These are phyloP conservation scores for Galagoides demidoff DNA, from an alignment of 2,797 vertebrate species.

Conservation along the genomic window DNA sequence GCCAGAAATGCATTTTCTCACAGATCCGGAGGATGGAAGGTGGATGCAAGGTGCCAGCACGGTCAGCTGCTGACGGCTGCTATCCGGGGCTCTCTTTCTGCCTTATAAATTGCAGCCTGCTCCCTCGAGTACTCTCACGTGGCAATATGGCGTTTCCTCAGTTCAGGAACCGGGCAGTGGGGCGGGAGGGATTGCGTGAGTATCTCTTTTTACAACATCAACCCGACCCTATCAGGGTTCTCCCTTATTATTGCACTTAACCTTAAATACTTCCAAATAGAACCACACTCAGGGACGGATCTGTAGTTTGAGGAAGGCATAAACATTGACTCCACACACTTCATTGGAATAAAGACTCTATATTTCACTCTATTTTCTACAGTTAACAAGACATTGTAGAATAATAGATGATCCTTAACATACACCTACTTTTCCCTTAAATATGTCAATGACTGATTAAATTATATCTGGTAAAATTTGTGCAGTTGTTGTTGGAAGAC, in stretches of 20 bases:
- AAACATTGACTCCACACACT: background rate
- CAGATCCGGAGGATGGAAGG: background rate
- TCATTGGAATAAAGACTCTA: background rate
- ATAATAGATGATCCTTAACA: background rate
- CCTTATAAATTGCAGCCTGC: background rate
- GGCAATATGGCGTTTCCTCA: background rate
- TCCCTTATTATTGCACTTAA: background rate
- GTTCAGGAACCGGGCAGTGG: background rate
- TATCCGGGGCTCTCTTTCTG: background rate
- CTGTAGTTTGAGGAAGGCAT: background rate
- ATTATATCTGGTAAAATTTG: background rate
- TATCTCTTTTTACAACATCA: background rate
- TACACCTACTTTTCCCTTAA: background rate
- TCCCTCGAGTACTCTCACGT: background rate
- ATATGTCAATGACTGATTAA: background rate
- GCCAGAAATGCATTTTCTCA: background rate
- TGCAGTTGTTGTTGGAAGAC: background rate
- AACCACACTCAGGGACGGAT: background rate
- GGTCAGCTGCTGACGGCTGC: background rate
- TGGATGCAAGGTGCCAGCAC: background rate
- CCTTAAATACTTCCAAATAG: background rate
- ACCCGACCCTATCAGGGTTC: background rate
- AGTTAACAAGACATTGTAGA: background rate
- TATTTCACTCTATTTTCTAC: background rate
- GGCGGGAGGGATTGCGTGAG: accelerated